Evolutionary conservation across 2,113 vertebrate genomes (phyloP), one percentile per base, ranked within the genome.

Genomic region (Hymenochirus boettgeri): DNA sequence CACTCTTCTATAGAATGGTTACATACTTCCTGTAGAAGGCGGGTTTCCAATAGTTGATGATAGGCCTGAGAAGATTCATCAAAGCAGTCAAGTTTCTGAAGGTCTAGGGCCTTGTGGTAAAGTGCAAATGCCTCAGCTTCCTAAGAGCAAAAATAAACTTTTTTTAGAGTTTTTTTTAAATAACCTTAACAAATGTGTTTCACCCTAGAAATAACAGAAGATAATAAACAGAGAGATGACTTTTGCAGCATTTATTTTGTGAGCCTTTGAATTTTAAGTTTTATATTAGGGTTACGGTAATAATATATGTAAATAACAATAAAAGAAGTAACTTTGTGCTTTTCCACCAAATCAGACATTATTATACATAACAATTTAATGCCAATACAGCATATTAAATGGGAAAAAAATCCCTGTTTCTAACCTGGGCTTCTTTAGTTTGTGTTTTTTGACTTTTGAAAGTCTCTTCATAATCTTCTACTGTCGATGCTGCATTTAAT

Each of bases 71-170:
- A 87, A 9, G 96, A 98, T 33, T 98, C 96, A 39, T 97, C 94
- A 79, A 94, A 95, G 33, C 86, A 84, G 80, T 99, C 96, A 13
- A 97, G 95, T 66, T 98, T 99, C 80, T 99, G 96, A 53, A 99
- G 91, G 78, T 98, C 96, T 81, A 99, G 81, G 33, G 96, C 96
- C 80, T 92, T 93, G 77, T 99, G 94, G 61, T 99, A 98, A 46
- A 99, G 80, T 63, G 96, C 92, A 85, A 99, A 98, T 3, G 96
- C 96, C 80, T 98, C 96, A 0, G 95, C 95, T 85, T 98, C 96
- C 96, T 99, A 72, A 1, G 8, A 69, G n/a, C n/a, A n/a, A n/a
- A n/a, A n/a, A n/a, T n/a, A n/a, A n/a, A n/a, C n/a, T n/a, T n/a
- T n/a, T n/a, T n/a, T n/a, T n/a, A n/a, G n/a, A n/a, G n/a, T n/a